Base-by-base conservation (phyloP, 1,140 invertebrate genomes). In the Ceratosolen fusciceps region DNA sequence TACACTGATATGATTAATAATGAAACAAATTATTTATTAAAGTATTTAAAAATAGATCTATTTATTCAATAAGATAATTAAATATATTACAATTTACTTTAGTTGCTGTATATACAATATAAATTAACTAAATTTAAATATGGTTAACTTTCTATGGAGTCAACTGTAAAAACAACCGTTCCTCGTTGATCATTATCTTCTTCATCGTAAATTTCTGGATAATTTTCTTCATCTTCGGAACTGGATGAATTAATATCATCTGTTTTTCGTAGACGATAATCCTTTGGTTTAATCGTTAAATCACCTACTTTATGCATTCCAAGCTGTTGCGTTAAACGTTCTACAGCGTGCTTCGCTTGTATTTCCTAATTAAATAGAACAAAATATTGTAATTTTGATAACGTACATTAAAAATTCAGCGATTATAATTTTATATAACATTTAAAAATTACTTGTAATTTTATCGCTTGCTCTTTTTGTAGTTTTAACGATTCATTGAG, bases 401-500 rank as follows among this genome's bases (percentile, higher is more conserved):
- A 14, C 1, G 26, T 47, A 26, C 21, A 12, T 24, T 68, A 43
- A 24, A 47, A 52, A 34, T 12, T 54, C 2, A 19, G 16, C 19
- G 9, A 34, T 39, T 54, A 39, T 24, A n/a, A n/a, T 67, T 43
- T 70, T 19, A 47, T 47, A 29, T 29, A 43, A 47, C 1, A 16
- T 19, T 52, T 71, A 21, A 21, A 49, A 29, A n/a, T 81, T 85
- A 91, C 90, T 78, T 90, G 83, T 68, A 91, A 79, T 77, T 86
- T 90, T 56, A 87, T 80, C 60, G 83, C 82, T 54, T 90, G 87
- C 74, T 90, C 85, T 39, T 90, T 90, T 83, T 94, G 92, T 31
- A 94, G 85, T 76, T 88, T 88, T 14, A 94, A 84, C 14, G 93
- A 93, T 82, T 93, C 93, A 81, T 91, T 90, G 56, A 94, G 85